A percentile compares a stretch with the other conserved stretches of the same genome.
Conservation (phyloP, 1,140 invertebrate species). For the Aphis craccivora region DNA sequence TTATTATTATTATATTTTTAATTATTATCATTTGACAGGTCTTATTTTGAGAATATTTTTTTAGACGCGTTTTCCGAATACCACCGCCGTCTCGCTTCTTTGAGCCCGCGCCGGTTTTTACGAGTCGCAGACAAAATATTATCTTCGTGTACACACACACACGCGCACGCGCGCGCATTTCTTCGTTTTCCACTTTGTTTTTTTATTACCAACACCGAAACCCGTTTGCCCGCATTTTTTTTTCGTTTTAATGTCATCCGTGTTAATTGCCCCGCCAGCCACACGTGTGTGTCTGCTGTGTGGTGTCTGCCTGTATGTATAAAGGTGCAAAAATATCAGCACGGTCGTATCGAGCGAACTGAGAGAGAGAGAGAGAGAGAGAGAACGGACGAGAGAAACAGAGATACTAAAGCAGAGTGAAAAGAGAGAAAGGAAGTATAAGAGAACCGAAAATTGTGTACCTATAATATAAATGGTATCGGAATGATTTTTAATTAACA, state of each 20-base stretch:
- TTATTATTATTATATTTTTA: slow-evolving; percentile 22
- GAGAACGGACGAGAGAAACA: neutral
- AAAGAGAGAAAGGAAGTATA: neutral
- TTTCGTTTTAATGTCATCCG: slow-evolving; percentile 55
- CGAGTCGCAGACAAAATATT: slow-evolving; percentile 32
- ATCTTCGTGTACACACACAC: neutral
- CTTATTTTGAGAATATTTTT: slow-evolving; percentile 27
- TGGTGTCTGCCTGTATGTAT: neutral
- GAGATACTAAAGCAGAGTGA: too few relatives aligned
- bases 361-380: neutral
- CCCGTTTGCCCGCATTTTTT: slow-evolving; percentile 54
- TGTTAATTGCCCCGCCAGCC: slow-evolving; percentile 47
- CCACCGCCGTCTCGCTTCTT: neutral
- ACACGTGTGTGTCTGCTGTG: neutral
- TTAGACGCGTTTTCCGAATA: slow-evolving; percentile 44
- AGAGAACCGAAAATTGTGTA: slow-evolving; percentile 22
- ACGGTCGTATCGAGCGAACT: neutral
- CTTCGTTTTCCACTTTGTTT: slow-evolving; percentile 13
- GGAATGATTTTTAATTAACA: slow-evolving; percentile 44
- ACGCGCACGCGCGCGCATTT: neutral
- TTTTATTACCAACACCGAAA: slow-evolving; percentile 55
- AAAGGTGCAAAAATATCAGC: slow-evolving; percentile 28
- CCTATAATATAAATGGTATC: neutral
- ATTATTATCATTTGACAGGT: slow-evolving; percentile 35
- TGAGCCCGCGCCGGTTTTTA: slow-evolving; percentile 34